Conservation (phyloP, 1,140 invertebrate species). For the Formica selysi region DNA sequence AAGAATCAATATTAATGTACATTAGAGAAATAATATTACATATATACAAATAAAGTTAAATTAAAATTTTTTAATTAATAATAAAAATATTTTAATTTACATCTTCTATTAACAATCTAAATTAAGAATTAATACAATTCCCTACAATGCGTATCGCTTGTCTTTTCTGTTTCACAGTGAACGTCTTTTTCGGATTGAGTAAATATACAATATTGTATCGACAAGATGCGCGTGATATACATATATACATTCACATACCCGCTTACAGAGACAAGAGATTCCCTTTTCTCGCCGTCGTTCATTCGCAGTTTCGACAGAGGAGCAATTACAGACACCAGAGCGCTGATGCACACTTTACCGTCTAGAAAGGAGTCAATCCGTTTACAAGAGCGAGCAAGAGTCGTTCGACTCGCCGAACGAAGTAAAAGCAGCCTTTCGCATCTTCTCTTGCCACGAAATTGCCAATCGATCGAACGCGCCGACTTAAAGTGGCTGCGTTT, state of each 20-base stretch:
- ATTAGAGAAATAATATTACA: no score
- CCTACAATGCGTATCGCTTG: no score
- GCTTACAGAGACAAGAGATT: neutral
- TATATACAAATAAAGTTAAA: no score
- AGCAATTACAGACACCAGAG: conserved; percentile 61
- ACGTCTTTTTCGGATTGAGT: no score
- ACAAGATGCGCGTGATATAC: neutral
- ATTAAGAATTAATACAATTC: no score
- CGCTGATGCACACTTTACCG: neutral
- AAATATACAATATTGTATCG: no score
- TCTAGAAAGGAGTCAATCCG: neutral
- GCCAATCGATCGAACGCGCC: conserved; percentile 50
- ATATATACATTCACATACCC: neutral
- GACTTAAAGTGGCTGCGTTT: conserved; percentile 27
- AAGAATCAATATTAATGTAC: no score
- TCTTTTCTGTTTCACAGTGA: no score
- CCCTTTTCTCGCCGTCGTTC: conserved; percentile 23
- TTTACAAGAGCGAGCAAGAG: conserved; percentile 28
- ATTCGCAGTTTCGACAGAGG: conserved; percentile 24
- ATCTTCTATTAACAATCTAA: no score
- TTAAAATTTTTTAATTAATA: no score
- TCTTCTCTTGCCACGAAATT: conserved; percentile 36
- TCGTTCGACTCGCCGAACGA: conserved; percentile 11
- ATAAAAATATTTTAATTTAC: no score
- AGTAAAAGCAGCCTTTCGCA: neutral